Evolutionary conservation across 2,113 vertebrate species (phyloP), one percentile per base, ranked within the genome.

Genomic region (Ciconia boyciana): DNA sequence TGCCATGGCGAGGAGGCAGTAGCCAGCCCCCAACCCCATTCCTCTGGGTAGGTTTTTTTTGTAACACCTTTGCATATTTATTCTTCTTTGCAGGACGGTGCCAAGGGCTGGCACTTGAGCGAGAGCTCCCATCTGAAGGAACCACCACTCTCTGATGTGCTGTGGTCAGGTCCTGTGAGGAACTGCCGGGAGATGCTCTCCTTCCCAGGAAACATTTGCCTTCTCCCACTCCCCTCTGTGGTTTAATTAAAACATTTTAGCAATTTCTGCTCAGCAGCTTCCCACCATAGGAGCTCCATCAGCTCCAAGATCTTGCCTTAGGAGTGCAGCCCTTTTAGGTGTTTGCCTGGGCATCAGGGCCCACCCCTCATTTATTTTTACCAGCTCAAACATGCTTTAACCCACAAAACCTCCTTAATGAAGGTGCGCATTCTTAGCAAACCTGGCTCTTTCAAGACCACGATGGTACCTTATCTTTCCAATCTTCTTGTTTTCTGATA

Each of bases 311-410:
- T 79, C 83, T 85, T 85, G 81, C 87, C 57, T 85, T 84, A 77
- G 93, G 68, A 90, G 43, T 21, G 24, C 26, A 66, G 18, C 16
- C 80, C 83, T 72, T 92, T 93, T 54, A 36, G 64, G 34, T 83
- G 68, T 90, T 85, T 83, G 44, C 70, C 71, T 80, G 58, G 61
- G 85, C 76, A 95, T 69, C 58, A 71, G 36, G 74, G 60, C 77
- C 69, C 54, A 72, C 65, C 49, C 66, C 58, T 69, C 3, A 2
- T 75, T 93, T 87, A 78, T 57, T 90, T 90, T 83, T 84, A 94
- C 88, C 43, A 82, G 96, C 69, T 90, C 58, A 65, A 94, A 96
- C 96, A 93, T 7, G 96, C 31, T 79, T 82, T 65, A 96, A 91
- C 57, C 83, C 90, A 84, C 94, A 90, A 82, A 89, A 79, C 24